Percentiles rank a stretch among this genome's conserved stretches.
phyloP scores from a whole-genome alignment of 2,888 invertebrate species.

The Drosophila sordidapex region DNA sequence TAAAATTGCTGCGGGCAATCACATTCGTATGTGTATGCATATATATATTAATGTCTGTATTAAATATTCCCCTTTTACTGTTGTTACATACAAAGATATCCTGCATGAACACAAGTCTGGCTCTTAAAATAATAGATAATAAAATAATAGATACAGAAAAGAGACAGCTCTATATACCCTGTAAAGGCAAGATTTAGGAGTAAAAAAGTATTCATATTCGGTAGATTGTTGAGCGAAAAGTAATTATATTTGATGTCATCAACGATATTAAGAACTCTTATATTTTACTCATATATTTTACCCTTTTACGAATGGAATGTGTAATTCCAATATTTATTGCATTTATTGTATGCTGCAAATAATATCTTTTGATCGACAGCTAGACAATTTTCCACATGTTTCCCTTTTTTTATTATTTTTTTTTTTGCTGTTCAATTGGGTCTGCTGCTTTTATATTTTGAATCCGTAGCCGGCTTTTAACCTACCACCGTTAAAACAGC shows the following conservation, averaged over 20 bases:
- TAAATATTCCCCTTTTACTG: constrained; percentile 51
- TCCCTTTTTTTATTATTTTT: constrained; percentile 9
- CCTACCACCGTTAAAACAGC: constrained; percentile 62
- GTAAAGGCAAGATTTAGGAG: neutral
- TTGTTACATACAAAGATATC: constrained; percentile 1
- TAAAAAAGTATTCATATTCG: neutral
- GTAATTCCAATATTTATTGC: neutral
- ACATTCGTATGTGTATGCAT: constrained; percentile 14
- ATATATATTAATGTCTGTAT: constrained; percentile 21
- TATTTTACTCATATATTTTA: neutral
- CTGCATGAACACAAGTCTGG: constrained; percentile 18
- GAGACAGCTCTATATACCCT: constrained; percentile 15
- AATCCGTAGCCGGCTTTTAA: constrained; percentile 68
- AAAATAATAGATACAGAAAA: constrained; percentile 69
- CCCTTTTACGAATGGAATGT: neutral
- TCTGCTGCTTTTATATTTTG: constrained; percentile 25
- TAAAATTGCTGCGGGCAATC: constrained; percentile 8
- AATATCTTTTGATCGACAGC: constrained; percentile 4
- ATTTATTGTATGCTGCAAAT: neutral
- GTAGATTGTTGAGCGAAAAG: neutral
- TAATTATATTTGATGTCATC: neutral
- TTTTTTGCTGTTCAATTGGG: constrained; percentile 13
- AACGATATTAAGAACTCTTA: neutral
- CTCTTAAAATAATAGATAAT: constrained; percentile 46
- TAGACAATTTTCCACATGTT: constrained; percentile 13